Base-by-base conservation (phyloP, 2,113 vertebrate genomes). In the Murina feae region DNA sequence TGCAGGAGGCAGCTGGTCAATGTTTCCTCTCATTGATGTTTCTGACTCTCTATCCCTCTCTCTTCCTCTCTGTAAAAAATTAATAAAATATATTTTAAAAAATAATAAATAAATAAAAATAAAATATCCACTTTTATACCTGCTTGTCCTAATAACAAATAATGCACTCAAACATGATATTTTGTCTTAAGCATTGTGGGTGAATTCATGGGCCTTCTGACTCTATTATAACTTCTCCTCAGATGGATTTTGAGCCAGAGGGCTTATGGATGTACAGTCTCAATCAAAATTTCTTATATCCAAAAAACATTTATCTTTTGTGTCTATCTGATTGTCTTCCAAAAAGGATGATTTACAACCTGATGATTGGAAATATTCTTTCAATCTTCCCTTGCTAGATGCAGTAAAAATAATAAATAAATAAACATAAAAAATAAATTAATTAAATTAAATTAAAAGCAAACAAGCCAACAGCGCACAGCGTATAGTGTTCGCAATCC, bases 401-500 rank as follows among this genome's bases (percentile, higher is more conserved):
- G 55, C 20, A 81, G 21, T 13, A 1, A 9, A 51, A 90, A 66
- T 25, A 74, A 39, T 21, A 44, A 71, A 51, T 51, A 51, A 51
- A 28, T 28, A 60, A 25, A 60, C n/a, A n/a, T n/a, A n/a, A n/a
- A n/a, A n/a, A n/a, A n/a, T n/a, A n/a, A n/a, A n/a, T n/a, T n/a
- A 51, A 17, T 5, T 49, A 51, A 51, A 51, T 51, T 0, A 32
- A 65, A n/a, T 66, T 23, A 39, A 69, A 68, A 20, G 66, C 68
- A 69, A 68, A 28, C 42, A 32, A 21, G 2, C 7, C 47, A 81
- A 18, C 23, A 55, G 6, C 20, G 20, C 14, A 18, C 32, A 25
- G 37, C 4, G n/a, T 10, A 7, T 5, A 32, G 1, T 35, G 16
- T 16, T 32, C 30, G 37, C 2, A 44, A 0, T 37, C 53, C 35